Evolutionary conservation across 2,113 vertebrate species (phyloP).

Genomic region (Xenopus laevis): DNA sequence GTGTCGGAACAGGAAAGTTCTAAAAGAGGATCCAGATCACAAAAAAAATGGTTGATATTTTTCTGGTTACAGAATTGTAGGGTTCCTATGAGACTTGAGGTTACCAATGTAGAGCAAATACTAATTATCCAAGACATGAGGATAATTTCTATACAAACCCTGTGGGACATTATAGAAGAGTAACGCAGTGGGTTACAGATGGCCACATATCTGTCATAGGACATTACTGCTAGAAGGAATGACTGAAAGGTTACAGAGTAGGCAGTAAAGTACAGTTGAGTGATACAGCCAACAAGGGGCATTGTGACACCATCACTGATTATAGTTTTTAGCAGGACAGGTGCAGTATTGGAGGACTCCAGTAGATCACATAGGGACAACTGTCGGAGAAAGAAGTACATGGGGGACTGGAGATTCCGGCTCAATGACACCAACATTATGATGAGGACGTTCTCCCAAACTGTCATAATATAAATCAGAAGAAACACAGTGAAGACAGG

Average conservation of each 20-base stretch:
- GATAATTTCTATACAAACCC: slow-evolving; percentile 31
- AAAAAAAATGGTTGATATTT: slow-evolving; percentile 19
- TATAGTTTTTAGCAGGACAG: slow-evolving; percentile 44
- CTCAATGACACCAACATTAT: slow-evolving; percentile 35
- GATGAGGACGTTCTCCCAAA: slow-evolving; percentile 45
- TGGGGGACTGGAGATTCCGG: slow-evolving; percentile 39
- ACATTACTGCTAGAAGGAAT: slow-evolving; percentile 44
- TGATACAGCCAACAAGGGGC: slow-evolving; percentile 26
- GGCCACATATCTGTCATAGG: slow-evolving; percentile 48
- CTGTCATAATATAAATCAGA: slow-evolving; percentile 29
- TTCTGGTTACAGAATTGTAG: slow-evolving; percentile 11
- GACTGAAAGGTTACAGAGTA: slow-evolving; percentile 28
- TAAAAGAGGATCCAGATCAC: slow-evolving; percentile 14
- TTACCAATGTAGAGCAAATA: neutral
- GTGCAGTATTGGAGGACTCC: slow-evolving; percentile 47
- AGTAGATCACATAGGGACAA: slow-evolving; percentile 48
- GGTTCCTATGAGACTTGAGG: neutral
- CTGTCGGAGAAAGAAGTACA: slow-evolving; percentile 50
- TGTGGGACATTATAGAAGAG: slow-evolving; percentile 43
- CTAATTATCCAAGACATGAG: slow-evolving; percentile 33
- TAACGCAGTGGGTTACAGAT: slow-evolving; percentile 49
- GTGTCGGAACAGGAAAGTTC: slow-evolving; percentile 26
- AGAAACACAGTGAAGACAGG: slow-evolving; percentile 32
- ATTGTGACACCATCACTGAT: slow-evolving; percentile 2
- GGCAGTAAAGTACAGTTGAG: slow-evolving; percentile 45